These are phyloP conservation scores for Teleiodes luculella DNA, from an alignment of 2,888 invertebrate genomes.

Conservation along the genomic window DNA sequence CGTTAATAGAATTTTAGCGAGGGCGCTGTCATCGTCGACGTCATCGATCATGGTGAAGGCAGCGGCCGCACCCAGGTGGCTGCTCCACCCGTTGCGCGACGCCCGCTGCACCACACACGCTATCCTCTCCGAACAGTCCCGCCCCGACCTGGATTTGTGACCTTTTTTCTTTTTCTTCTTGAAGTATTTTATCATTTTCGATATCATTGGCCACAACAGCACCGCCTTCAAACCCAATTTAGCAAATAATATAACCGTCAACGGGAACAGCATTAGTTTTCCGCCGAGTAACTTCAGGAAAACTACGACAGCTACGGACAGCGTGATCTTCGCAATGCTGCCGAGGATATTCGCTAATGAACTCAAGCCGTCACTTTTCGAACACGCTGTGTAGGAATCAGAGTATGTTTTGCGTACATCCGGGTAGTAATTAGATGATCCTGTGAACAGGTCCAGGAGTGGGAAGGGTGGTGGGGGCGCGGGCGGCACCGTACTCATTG, in stretches of 20 bases:
- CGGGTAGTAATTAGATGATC: slow-evolving; percentile 57
- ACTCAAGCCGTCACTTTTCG: slow-evolving; percentile 57
- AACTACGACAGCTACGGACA: slow-evolving; percentile 62
- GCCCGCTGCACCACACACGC: slow-evolving; percentile 62
- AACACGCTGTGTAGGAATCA: slow-evolving; percentile 48
- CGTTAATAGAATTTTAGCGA: slow-evolving; percentile 61
- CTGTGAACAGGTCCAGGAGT: slow-evolving; percentile 61
- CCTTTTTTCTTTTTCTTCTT: slow-evolving; percentile 67
- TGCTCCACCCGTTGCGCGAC: slow-evolving; percentile 50
- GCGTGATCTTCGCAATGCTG: slow-evolving; percentile 70
- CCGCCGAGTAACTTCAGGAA: slow-evolving; percentile 61
- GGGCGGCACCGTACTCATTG: slow-evolving; percentile 50
- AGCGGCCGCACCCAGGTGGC: slow-evolving; percentile 62
- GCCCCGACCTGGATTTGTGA: slow-evolving; percentile 53
- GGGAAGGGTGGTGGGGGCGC: slow-evolving; percentile 45
- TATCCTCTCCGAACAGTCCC: slow-evolving; percentile 63
- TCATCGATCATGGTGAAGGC: slow-evolving; percentile 66
- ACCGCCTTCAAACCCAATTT: slow-evolving; percentile 66
- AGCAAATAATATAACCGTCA: slow-evolving; percentile 54
- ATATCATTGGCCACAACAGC: slow-evolving; percentile 68
- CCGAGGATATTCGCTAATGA: slow-evolving; percentile 63
- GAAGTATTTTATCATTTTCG: slow-evolving; percentile 65
- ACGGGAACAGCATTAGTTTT: slow-evolving; percentile 62
- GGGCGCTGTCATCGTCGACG: slow-evolving; percentile 56
- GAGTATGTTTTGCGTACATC: slow-evolving; percentile 61